Evolutionary conservation across 2,888 invertebrate species (phyloP).

Genomic region (Actias luna): DNA sequence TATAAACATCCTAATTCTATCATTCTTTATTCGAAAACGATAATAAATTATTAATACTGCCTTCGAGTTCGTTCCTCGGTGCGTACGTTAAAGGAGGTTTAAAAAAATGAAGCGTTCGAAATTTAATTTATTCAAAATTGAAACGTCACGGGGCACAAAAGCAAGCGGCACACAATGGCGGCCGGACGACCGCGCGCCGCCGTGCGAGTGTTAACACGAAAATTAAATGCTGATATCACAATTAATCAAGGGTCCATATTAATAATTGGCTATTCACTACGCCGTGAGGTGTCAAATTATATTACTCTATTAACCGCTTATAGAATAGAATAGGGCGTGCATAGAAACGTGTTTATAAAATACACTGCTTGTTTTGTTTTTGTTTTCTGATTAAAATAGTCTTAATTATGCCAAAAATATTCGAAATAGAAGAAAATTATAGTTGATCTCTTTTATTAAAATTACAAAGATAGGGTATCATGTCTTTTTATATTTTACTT

Average conservation of each 20-base stretch:
- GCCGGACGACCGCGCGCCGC: conserved; percentile 49
- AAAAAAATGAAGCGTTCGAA: conserved; percentile 80
- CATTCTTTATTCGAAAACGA: conserved; percentile 62
- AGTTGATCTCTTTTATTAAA: too few relatives aligned
- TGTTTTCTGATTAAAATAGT: conserved; percentile 23
- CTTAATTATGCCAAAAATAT: not conserved
- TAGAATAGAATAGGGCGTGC: conserved; percentile 75
- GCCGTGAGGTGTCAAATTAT: conserved; percentile 80
- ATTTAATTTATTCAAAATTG: conserved; percentile 83
- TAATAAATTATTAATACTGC: conserved; percentile 74
- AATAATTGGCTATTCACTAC: conserved; percentile 81
- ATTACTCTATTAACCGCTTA: conserved; percentile 78
- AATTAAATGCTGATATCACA: conserved; percentile 83
- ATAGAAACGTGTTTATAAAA: conserved; percentile 59
- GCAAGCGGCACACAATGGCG: conserved; percentile 70
- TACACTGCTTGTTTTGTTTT: conserved; percentile 37
- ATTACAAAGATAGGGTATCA: too few relatives aligned
- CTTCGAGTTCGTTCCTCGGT: conserved; percentile 70
- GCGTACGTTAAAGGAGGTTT: conserved; percentile 50
- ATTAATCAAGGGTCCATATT: conserved; percentile 81
- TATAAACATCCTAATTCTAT: conserved; percentile 56
- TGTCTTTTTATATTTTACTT: too few relatives aligned
- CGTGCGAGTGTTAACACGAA: conserved; percentile 77
- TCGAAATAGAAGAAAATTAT: too few relatives aligned
- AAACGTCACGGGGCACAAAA: conserved; percentile 80